Evolutionary conservation across 1,140 invertebrate genomes (phyloP).

Genomic region (Holotrichia oblita): DNA sequence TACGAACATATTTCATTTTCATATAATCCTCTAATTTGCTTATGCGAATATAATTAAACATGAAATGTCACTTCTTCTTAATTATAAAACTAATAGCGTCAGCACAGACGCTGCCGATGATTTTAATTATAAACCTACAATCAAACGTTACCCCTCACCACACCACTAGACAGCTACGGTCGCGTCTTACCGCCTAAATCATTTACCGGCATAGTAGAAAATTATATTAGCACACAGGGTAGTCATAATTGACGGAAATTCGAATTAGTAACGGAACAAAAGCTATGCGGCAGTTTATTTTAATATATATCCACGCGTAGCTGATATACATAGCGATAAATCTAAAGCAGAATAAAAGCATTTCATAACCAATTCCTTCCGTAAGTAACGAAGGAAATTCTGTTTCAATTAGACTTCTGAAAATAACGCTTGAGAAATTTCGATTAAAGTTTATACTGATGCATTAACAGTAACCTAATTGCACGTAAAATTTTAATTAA

Average conservation of each 20-base stretch:
- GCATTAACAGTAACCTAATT: background rate
- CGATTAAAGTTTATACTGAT: background rate
- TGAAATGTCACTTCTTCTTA: background rate
- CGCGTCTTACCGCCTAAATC: conserved; percentile 20
- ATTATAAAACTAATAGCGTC: background rate
- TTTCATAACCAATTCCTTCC: background rate
- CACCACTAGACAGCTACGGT: background rate
- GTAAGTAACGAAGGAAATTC: background rate
- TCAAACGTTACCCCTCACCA: conserved; percentile 9
- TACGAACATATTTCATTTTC: no score
- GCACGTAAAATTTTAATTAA: background rate
- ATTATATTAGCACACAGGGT: conserved; percentile 24
- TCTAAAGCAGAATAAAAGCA: background rate
- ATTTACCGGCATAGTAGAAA: conserved; percentile 28
- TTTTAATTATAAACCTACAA: conserved; percentile 36
- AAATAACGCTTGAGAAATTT: background rate
- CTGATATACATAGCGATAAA: background rate
- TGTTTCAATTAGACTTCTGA: background rate
- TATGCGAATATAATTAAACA: background rate
- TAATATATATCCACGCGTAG: background rate
- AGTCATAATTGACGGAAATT: conserved; percentile 34
- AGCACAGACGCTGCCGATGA: background rate
- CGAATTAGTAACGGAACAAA: conserved; percentile 31
- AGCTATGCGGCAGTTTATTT: conserved; percentile 1
- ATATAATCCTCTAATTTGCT: background rate